These are phyloP conservation scores for Corvus cornix DNA, from an alignment of 2,113 vertebrate species.

Conservation along the genomic window DNA sequence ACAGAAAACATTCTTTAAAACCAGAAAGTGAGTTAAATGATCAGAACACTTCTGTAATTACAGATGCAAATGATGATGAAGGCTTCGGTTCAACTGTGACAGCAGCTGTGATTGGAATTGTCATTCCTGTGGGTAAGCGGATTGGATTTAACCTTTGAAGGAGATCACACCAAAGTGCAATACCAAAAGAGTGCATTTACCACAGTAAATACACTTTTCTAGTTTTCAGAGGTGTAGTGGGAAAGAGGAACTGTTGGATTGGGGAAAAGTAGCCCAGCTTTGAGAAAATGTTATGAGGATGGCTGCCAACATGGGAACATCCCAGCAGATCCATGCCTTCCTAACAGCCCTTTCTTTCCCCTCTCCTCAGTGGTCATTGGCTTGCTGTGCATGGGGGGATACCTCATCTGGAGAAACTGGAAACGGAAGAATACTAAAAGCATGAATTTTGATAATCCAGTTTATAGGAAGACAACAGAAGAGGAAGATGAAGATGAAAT, in stretches of 20 bases:
- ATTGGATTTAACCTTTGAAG: background rate
- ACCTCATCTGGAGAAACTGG: conserved; percentile 99
- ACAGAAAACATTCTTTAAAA: background rate
- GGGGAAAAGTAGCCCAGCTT: background rate
- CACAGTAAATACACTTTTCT: background rate
- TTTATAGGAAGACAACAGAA: conserved; percentile 97
- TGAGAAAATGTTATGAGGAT: background rate
- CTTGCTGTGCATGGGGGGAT: conserved; percentile 89
- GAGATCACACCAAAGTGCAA: background rate
- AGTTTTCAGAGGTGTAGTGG: background rate
- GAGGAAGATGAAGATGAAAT: conserved; percentile 94
- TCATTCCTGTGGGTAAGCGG: conserved; percentile 92
- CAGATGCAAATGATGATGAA: conserved; percentile 85
- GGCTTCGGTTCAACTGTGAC: conserved; percentile 91
- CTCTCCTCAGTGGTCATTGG: conserved; percentile 86
- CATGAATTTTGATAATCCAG: conserved; percentile 99
- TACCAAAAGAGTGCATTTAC: background rate
- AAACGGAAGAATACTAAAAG: conserved; percentile 97
- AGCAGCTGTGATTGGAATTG: conserved; percentile 89
- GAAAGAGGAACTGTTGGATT: background rate
- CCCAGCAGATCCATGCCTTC: background rate
- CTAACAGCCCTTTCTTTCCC: background rate
- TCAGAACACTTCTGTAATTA: conserved; percentile 34
- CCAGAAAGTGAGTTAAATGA: background rate
- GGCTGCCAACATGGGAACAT: background rate